These are phyloP conservation scores for Mormyrus proboscirostris DNA, from an alignment of 2,797 vertebrate genomes.

Conservation along the genomic window DNA sequence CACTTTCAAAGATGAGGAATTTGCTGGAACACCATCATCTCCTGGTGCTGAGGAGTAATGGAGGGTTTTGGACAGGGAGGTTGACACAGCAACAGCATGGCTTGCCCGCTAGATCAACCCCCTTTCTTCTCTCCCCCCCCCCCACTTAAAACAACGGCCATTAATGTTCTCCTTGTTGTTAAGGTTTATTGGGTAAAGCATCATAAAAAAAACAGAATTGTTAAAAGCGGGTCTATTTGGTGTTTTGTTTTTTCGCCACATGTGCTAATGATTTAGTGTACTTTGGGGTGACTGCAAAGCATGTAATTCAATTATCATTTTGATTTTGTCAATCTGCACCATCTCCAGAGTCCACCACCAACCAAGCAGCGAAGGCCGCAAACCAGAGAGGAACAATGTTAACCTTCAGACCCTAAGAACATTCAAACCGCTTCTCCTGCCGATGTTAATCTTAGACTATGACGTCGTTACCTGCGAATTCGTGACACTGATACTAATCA, in stretches of 20 bases:
- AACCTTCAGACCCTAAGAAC: slow-evolving; percentile 54
- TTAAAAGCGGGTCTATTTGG: not conserved
- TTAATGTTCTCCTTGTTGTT: slow-evolving; percentile 49
- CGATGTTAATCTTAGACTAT: slow-evolving; percentile 34
- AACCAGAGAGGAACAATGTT: slow-evolving; percentile 44
- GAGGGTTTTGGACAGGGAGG: slow-evolving; percentile 43
- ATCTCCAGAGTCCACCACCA: slow-evolving; percentile 50
- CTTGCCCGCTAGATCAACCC: slow-evolving; percentile 26
- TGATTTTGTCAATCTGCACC: slow-evolving; percentile 58
- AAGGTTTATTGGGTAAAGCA: slow-evolving; percentile 42
- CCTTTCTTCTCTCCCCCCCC: not conserved
- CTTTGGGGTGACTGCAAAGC: slow-evolving; percentile 58
- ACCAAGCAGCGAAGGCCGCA: slow-evolving; percentile 45
- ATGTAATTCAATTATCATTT: slow-evolving; percentile 70
- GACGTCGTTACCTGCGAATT: slow-evolving; percentile 14
- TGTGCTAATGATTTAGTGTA: slow-evolving; percentile 65
- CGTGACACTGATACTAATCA: not conserved
- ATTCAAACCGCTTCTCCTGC: slow-evolving; percentile 40
- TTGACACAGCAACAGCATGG: slow-evolving; percentile 38
- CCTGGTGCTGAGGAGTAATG: slow-evolving; percentile 25
- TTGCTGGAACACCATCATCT: slow-evolving; percentile 32
- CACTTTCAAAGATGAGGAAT: slow-evolving; percentile 45
- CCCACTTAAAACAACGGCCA: slow-evolving; percentile 35
- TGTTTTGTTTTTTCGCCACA: slow-evolving; percentile 41
- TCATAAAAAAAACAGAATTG: slow-evolving; percentile 26